These are phyloP conservation scores for Stramonita haemastoma DNA, from an alignment of 2,888 invertebrate genomes.

Conservation along the genomic window DNA sequence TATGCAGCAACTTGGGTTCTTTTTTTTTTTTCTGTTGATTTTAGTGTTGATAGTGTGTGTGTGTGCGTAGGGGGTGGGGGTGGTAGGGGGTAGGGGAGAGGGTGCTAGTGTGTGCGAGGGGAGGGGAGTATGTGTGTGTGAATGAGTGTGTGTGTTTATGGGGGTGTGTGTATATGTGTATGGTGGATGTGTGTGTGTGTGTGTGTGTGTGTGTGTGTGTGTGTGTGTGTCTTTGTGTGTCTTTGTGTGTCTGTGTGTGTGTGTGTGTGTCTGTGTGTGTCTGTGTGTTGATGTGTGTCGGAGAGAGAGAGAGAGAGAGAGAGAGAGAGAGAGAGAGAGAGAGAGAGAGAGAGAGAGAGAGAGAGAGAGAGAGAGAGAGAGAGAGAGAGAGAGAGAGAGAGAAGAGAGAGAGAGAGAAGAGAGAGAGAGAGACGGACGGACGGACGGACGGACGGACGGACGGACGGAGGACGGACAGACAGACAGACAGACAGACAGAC, in stretches of 20 bases:
- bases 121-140: neutral
- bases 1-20: too few relatives aligned
- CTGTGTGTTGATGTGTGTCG: too few relatives aligned
- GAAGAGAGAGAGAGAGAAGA: neutral
- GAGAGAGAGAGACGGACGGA: neutral
- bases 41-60: neutral
- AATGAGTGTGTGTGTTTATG: neutral
- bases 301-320: neutral
- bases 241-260: too few relatives aligned
- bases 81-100: neutral
- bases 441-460: neutral
- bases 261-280: slow-evolving; percentile 6
- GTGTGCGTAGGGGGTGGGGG: neutral
- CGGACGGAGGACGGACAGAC: neutral
- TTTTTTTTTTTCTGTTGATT: too few relatives aligned
- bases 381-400: neutral
- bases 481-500: neutral
- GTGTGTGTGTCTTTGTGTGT: too few relatives aligned
- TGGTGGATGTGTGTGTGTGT: neutral
- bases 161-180: neutral
- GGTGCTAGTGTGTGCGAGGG: neutral
- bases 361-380: too few relatives aligned
- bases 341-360: too few relatives aligned
- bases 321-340: neutral
- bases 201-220: neutral